Conservation (phyloP, 1,140 invertebrate genomes). For the Asobara japonica region DNA sequence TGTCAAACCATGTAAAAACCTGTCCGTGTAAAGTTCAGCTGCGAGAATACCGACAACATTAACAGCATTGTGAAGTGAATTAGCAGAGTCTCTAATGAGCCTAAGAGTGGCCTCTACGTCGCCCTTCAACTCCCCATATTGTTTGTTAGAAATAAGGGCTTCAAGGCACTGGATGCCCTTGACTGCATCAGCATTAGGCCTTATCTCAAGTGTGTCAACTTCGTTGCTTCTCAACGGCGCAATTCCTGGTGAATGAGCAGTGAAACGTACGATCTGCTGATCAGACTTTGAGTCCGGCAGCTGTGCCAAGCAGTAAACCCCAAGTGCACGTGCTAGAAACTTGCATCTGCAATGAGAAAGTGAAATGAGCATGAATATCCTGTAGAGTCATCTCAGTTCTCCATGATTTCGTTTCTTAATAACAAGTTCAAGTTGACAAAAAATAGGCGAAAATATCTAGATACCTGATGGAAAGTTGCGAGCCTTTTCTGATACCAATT, state of each 20-base stretch:
- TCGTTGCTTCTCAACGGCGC: conserved; percentile 46
- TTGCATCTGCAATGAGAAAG: conserved; percentile 57
- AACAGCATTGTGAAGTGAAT: conserved; percentile 65
- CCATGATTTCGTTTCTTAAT: not conserved
- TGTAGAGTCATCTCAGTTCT: not conserved
- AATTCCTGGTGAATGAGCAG: conserved; percentile 53
- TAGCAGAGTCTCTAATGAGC: conserved; percentile 64
- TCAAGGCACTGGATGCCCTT: conserved; percentile 63
- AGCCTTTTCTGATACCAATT: conserved; percentile 72
- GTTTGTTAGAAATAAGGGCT: conserved; percentile 60
- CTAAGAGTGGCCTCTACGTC: conserved; percentile 62
- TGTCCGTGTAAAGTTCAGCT: conserved; percentile 59
- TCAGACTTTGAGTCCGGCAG: conserved; percentile 63
- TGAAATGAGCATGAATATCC: too few species aligned
- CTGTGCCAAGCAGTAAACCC: conserved; percentile 64
- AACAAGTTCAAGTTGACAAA: too few species aligned
- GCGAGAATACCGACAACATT: conserved; percentile 53
- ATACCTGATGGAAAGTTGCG: conserved; percentile 69
- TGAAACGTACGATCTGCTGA: conserved; percentile 48
- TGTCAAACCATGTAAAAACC: conserved; percentile 61
- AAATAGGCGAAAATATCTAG: too few species aligned
- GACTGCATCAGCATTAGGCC: conserved; percentile 62
- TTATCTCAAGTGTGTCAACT: conserved; percentile 55
- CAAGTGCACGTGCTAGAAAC: conserved; percentile 60
- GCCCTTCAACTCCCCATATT: conserved; percentile 60